phyloP scores from a whole-genome alignment of 2,888 invertebrate species.

The Phaonia tiefii region DNA sequence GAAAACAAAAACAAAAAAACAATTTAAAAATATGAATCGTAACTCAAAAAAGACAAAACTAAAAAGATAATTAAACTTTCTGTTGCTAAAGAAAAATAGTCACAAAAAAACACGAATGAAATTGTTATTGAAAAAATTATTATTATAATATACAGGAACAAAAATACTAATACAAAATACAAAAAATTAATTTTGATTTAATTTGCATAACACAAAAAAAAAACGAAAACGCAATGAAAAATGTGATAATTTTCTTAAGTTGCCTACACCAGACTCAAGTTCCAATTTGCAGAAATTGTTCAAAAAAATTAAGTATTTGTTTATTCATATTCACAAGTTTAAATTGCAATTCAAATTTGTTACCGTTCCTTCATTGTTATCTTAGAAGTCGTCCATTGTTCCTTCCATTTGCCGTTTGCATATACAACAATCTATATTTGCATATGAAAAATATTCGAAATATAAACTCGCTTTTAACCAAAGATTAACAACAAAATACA shows the following conservation, averaged over 20 bases:
- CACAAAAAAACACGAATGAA: too few relatives aligned
- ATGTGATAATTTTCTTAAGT: conserved; percentile 55
- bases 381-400: conserved; percentile 75
- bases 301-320: background rate
- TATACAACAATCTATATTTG: too few relatives aligned
- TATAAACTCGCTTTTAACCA: conserved; percentile 61
- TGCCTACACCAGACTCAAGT: background rate
- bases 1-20: conserved; percentile 21
- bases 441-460: conserved; percentile 23
- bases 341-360: background rate
- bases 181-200: conserved; percentile 45
- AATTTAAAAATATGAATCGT: background rate
- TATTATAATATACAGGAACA: conserved; percentile 6
- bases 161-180: background rate
- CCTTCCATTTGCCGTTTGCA: conserved; percentile 72
- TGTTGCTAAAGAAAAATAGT: conserved; percentile 21
- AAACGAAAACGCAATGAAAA: conserved; percentile 7
- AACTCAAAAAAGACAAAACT: conserved; percentile 1
- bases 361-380: conserved; percentile 16
- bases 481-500: conserved; percentile 13
- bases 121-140: too few relatives aligned
- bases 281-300: conserved; percentile 30
- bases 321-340: background rate
- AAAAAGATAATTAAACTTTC: conserved; percentile 1
- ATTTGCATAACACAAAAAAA: conserved; percentile 53